Base-by-base conservation (phyloP, 1,140 invertebrate species). In the Papilio dardanus region DNA sequence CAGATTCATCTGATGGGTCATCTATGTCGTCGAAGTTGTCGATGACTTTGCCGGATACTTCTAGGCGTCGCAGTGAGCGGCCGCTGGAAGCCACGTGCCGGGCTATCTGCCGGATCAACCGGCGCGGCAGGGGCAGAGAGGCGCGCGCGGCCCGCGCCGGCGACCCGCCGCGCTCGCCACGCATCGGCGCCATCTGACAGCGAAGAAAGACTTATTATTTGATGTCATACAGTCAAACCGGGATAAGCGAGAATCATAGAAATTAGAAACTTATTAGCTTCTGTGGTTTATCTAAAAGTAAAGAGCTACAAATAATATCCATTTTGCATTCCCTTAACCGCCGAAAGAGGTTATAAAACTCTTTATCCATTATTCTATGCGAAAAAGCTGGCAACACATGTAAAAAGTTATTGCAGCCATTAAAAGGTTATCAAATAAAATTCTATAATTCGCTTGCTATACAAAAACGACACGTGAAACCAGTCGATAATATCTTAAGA, bases 21-120 rank as follows among this genome's bases (percentile, higher is more conserved):
- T 93, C 93, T 14, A 94, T 88, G 68, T 93, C 90, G 71, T 94
- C 93, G 76, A 94, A 94, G 81, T 94, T 94, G 85, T 94, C 93
- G 74, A 94, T 94, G 82, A 94, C 84, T n/a, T 92, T 83, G 24
- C 93, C 93, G 10, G 90, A 93, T 62, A 94, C 92, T 79, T 94
- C 93, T 1, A 94, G 86, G 19, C 93, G 85, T 6, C 92, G 86
- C 37, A 94, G 84, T 6, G 92, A 93, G 0, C 93, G 87, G n/a
- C 93, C 93, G 33, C 89, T 92, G 74, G 91, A 93, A 31, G 93
- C 93, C 31, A 94, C 93, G 66, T 94, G 91, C 33, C 93, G 79
- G 33, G 92, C 93, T 54, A 94, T 94, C 86, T 94, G 93, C 6
- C 93, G 80, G 77, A 94, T 93, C 65, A 94, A 83, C 21, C 89